Conservation (phyloP, 2,888 invertebrate genomes). For the Drosophila austrosaltans region DNA sequence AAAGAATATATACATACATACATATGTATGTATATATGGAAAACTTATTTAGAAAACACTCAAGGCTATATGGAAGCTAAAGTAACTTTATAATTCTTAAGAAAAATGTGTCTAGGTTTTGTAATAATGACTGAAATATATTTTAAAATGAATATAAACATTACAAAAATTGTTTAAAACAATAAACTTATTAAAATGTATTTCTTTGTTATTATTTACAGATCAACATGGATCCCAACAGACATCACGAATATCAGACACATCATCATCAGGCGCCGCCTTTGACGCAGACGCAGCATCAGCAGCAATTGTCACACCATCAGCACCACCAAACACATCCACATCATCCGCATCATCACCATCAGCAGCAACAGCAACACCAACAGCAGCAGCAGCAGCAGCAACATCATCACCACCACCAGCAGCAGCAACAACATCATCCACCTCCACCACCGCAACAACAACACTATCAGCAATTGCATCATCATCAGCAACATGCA, state of each 20-base stretch:
- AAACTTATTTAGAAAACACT: no score
- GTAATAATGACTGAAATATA: no score
- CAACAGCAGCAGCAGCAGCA: conserved; percentile 46
- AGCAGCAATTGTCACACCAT: conserved; percentile 44
- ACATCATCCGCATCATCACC: conserved; percentile 45
- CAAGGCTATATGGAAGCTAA: neutral
- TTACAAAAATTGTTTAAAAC: neutral
- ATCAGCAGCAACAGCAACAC: conserved; percentile 42
- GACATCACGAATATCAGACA: conserved; percentile 78
- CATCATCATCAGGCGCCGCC: conserved; percentile 58
- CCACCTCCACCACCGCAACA: conserved; percentile 36
- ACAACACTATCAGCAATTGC: conserved; percentile 42
- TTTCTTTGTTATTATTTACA: conserved; percentile 39
- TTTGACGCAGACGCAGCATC: conserved; percentile 17
- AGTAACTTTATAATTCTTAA: no score
- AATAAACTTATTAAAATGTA: neutral
- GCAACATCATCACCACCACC: conserved; percentile 33
- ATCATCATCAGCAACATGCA: conserved; percentile 36
- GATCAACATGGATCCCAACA: conserved; percentile 75
- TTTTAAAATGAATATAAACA: no score
- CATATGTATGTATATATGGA: neutral
- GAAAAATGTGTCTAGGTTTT: no score
- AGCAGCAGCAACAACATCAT: conserved; percentile 31
- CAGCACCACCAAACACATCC: conserved; percentile 26
- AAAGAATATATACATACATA: neutral